Evolutionary conservation across 2,797 vertebrate genomes (phyloP), one percentile per base, ranked within the genome.

Genomic region (Oreonectes daqikongensis): DNA sequence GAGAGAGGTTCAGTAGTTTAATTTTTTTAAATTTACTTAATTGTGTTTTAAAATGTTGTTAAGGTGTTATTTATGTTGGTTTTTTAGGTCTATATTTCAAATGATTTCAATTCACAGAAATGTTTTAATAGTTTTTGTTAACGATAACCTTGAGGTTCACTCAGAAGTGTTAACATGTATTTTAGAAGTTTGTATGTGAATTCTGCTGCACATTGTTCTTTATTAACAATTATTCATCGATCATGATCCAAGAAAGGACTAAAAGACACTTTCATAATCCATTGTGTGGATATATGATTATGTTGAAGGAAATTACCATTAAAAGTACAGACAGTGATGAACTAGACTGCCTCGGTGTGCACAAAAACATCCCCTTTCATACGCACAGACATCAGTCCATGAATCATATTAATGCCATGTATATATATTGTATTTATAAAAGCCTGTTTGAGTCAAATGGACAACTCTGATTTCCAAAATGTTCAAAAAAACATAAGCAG

Each of bases 251-350:
- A 66, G 57, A 52, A 38, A 61, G 70, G 53, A 65, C 65, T 70
- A 32, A 68, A 63, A 77, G 75, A 84, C 79, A 81, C 74, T 80
- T 85, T 84, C 70, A 81, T 79, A 76, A 83, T 76, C 81, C 78
- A 81, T 85, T 83, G 82, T 83, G 79, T 80, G 78, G 83, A 84
- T 79, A 84, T 83, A 83, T 79, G 73, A 81, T 78, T 77, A 80
- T 63, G 76, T 79, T 85, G 66, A 82, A 69, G 79, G 81, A 80
- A 82, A 82, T 79, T 76, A 55, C 76, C 73, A 82, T 85, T 80
- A 82, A 80, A 81, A 69, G 75, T 75, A 72, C 42, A 55, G 57
- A 57, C 40, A 68, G 65, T 81, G 75, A 84, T 84, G 69, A 82
- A 79, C 79, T 72, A 69, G 76, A 59, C 59, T 44, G 52, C 57